Conservation (phyloP, 2,888 invertebrate genomes). For the Drymonia ruficornis region DNA sequence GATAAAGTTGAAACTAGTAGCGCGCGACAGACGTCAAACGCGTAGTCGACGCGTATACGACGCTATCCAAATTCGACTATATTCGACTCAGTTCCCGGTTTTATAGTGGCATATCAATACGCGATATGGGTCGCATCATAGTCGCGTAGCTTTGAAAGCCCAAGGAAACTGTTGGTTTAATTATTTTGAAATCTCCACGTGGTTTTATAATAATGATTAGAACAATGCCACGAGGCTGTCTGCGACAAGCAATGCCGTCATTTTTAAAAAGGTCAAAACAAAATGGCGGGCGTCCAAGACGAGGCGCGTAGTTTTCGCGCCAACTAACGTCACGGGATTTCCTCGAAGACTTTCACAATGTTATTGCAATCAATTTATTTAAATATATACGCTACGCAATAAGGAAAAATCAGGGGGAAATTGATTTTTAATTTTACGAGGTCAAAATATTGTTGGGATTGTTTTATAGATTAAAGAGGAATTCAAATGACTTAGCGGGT, state of each 20-base stretch:
- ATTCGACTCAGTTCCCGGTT: too few species aligned
- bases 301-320: slow-evolving; percentile 24
- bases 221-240: slow-evolving; percentile 9
- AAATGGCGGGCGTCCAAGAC: slow-evolving; percentile 36
- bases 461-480: neutral
- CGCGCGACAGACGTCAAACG: too few species aligned
- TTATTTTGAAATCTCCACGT: neutral
- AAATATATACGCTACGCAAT: neutral
- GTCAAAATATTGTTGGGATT: neutral
- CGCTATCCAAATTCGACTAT: too few species aligned
- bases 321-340: slow-evolving; percentile 31
- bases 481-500: neutral
- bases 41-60: too few species aligned
- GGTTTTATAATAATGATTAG: neutral
- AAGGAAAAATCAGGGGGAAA: neutral
- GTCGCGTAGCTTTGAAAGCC: too few species aligned
- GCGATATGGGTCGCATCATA: too few species aligned
- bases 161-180: too few species aligned
- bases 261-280: slow-evolving; percentile 28
- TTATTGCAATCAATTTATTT: neutral
- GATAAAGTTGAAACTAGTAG: too few species aligned
- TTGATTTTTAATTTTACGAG: neutral
- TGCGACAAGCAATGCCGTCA: slow-evolving; percentile 13
- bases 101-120: too few species aligned
- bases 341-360: slow-evolving; percentile 30